Evolutionary conservation across 2,797 vertebrate species (phyloP), one percentile per base, ranked within the genome.

Genomic region (Mus caroli): DNA sequence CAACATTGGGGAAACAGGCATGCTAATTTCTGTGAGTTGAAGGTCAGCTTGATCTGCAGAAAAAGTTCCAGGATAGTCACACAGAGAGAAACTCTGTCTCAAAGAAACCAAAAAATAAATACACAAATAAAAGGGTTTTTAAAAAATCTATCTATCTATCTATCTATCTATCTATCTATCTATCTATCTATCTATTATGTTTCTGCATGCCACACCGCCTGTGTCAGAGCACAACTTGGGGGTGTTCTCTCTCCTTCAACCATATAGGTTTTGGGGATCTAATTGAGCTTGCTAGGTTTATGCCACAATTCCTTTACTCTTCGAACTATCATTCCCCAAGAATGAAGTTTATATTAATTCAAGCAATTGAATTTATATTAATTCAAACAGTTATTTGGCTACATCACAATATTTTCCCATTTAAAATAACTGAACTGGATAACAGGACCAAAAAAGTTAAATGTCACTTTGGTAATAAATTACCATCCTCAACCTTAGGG

Each of bases 361-460:
- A n/a, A 86, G 19, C 83, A 26, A 15, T 6, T n/a, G 46, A 28
- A 56, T 83, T 95, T 64, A 56, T 54, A 78, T 34, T 52, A 69
- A 77, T 77, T 94, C 88, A 52, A 67, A 43, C 37, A 46, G 71
- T 73, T 62, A 64, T 56, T 87, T 94, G 60, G 14, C 22, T 75
- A 54, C 40, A 73, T 15, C 0, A 6, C 24, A 79, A 71, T 62
- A 40, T 71, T 92, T 91, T 90, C 28, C 80, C 56, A 58, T 11
- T 67, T 71, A n/a, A 86, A 95, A 87, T 69, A 92, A 85, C 19
- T 62, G 54, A 92, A 73, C 14, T 67, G 37, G 37, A 46, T 71
- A 52, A 92, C 14, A 15, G 46, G n/a, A 54, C 26, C 56, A 64
- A 86, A 87, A 87, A 77, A 76, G 1, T 46, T 76, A 78, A 88